Evolutionary conservation across 2,797 vertebrate genomes (phyloP), one percentile per base, ranked within the genome.

Genomic region (Sebastes goodei): DNA sequence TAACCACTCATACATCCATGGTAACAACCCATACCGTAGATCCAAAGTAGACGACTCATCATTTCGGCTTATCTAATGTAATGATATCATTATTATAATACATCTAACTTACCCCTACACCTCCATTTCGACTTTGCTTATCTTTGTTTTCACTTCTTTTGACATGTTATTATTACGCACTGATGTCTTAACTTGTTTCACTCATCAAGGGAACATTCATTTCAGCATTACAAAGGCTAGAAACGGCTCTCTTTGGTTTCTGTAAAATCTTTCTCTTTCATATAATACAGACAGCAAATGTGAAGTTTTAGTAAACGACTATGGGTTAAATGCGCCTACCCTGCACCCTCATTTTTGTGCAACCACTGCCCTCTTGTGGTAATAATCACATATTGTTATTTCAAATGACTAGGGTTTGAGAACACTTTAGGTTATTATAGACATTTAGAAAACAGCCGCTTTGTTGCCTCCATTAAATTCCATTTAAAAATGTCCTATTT

Each of bases 331-430:
- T 6, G 7, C 42, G 11, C 7, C 1, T 35, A 27, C 14, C 15
- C 4, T 63, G 9, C 21, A 10, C 7, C 2, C 2, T 35, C 2
- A 30, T 61, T 2, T 29, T 12, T 73, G 17, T 56, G 29, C 6
- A 60, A 57, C 2, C 7, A 71, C 2, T 78, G 81, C 88, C 88
- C 83, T 75, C 87, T 78, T 76, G 67, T 76, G 88, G 87, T 66
- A 25, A 66, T 32, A 76, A 2, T 27, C 4, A 33, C 10, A 14
- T 20, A 42, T 17, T 49, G 35, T 29, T 9, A 14, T 57, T 32
- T 52, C 0, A 20, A 38, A 25, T 6, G 1, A 56, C 4, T 14
- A 23, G 4, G 60, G 11, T 35, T 46, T 49, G 12, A 17, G 2
- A 10, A 23, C 25, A 23, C 4, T 29, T 61, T 10, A 5, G 12